Percentiles rank a stretch among this genome's conserved stretches.
These are phyloP conservation scores for Steatocranus sp. DNA, from an alignment of 2,797 vertebrate species.

Conservation along the genomic window DNA sequence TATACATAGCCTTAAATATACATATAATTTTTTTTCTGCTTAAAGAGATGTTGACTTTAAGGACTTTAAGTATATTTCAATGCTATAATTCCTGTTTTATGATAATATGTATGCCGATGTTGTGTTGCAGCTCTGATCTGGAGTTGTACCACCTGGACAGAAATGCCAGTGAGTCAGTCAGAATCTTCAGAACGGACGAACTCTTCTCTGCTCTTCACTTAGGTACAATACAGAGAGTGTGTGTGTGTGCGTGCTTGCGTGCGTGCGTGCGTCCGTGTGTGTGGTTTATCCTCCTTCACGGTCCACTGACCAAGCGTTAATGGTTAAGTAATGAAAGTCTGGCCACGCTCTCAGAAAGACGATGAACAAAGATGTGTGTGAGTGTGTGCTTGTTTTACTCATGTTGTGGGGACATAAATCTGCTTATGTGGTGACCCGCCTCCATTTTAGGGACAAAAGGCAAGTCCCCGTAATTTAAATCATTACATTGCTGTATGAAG, in stretches of 20 bases:
- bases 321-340: slow-evolving; percentile 49
- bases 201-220: slow-evolving; percentile 94
- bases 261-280: neutral
- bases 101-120: neutral
- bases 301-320: slow-evolving; percentile 38
- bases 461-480: neutral
- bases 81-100: neutral
- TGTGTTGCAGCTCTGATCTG: slow-evolving; percentile 66
- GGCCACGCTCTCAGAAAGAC: slow-evolving; percentile 20
- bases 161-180: slow-evolving; percentile 76
- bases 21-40: neutral
- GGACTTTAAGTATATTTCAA: neutral
- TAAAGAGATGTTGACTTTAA: neutral
- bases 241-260: neutral
- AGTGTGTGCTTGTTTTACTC: neutral
- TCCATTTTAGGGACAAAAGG: neutral
- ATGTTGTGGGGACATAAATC: neutral
- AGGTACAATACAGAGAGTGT: slow-evolving; percentile 67
- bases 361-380: slow-evolving; percentile 27
- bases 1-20: neutral
- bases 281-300: neutral
- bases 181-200: slow-evolving; percentile 88
- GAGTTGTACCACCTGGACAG: slow-evolving; percentile 74
- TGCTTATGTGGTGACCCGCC: neutral
- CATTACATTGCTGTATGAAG: neutral